Base-by-base conservation (phyloP, 1,140 invertebrate genomes). In the Musca vetustissima region DNA sequence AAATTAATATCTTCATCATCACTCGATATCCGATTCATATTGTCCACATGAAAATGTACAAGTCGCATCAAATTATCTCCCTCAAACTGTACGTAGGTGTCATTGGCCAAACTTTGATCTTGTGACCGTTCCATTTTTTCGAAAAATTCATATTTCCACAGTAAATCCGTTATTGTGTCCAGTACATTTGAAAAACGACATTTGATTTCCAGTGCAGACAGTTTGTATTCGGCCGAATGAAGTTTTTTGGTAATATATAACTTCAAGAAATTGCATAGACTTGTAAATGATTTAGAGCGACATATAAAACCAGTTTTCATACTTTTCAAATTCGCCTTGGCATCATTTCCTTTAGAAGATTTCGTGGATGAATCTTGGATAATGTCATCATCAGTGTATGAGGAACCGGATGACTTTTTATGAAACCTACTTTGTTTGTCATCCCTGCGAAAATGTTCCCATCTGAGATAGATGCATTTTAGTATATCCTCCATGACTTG, bases 121-220 rank as follows among this genome's bases (percentile, higher is more conserved):
- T 76, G 7, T 0, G 76, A 74, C 43, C 75, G 66, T 11, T 79
- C 76, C 21, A 81, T 76, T 68, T 81, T 81, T 15, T 80, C 73
- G 0, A 82, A 64, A 7, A 82, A 73, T 0, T 72, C 70, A 53
- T 74, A 72, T 59, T 80, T 81, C 80, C 80, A 82, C 0, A 80
- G 43, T 1, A 78, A 67, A 25, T 82, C 80, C 24, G 69, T 73
- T 7, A 81, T 79, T 14, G 74, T 71, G 8, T 82, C 80, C 4
- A 78, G 67, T 9, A 78, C 50, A 1, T 73, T 69, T 13, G 76
- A 77, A 19, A 82, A 81, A 8, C 76, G 68, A 0, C 69, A 47
- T 43, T 43, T 81, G 74, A 22, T 75, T 65, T 9, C 72, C 64
- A 2, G 70, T 71, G 8, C 69, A 43, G 0, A 76, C 69, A n/a